A percentile compares a stretch with the other conserved stretches of the same genome.
Evolutionary conservation across 1,140 invertebrate species (phyloP).

Genomic region (Parasteatoda tepidariorum): DNA sequence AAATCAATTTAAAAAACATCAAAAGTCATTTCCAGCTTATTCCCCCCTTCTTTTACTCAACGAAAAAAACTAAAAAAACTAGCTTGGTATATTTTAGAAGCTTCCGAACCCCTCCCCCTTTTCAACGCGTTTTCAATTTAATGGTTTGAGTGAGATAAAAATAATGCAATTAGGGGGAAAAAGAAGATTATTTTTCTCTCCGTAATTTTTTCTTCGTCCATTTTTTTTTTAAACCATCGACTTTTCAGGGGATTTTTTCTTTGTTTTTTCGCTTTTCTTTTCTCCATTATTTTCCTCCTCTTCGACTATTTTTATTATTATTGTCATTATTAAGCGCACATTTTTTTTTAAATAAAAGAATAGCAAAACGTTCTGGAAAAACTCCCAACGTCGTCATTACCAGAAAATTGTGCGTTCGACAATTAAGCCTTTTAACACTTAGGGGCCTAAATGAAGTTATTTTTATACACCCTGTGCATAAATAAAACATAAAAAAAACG

Average conservation of each 20-base stretch:
- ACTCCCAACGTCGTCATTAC: constrained; percentile 24
- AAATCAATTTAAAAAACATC: constrained; percentile 4
- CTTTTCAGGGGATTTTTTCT: constrained; percentile 20
- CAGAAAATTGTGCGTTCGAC: constrained; percentile 55
- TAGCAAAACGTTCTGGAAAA: constrained; percentile 49
- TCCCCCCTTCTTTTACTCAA: background rate
- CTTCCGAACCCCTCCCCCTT: background rate
- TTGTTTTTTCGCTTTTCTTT: background rate
- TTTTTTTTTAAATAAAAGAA: background rate
- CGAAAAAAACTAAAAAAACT: background rate
- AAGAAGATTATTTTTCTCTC: constrained; percentile 34
- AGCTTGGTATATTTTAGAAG: background rate
- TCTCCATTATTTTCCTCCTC: constrained; percentile 7
- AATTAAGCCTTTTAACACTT: constrained; percentile 48
- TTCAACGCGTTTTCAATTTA: constrained; percentile 46
- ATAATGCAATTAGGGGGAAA: constrained; percentile 53
- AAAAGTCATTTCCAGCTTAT: constrained; percentile 32
- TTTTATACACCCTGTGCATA: too few species aligned
- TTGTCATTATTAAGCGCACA: background rate
- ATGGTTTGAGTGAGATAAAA: constrained; percentile 46
- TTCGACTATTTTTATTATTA: constrained; percentile 43
- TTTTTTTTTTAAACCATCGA: constrained; percentile 38
- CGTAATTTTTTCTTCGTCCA: background rate
- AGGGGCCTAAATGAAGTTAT: too few species aligned
- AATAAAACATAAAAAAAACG: constrained; percentile 8